Evolutionary conservation across 2,888 invertebrate species (phyloP), one percentile per base, ranked within the genome.

Genomic region (Sesia bembeciformis): DNA sequence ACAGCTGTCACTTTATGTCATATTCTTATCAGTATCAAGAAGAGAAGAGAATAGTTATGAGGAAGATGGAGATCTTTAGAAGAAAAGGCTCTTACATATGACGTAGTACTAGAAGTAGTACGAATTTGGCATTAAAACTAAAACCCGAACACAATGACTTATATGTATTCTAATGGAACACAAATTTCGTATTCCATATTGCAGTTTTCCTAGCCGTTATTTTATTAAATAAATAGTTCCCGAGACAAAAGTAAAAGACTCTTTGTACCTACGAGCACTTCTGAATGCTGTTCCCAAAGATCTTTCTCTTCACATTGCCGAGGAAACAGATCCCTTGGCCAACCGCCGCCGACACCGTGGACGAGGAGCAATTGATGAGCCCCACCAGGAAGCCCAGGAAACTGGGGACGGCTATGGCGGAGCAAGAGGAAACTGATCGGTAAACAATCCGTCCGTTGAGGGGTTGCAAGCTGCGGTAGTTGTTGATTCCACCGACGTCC

Each of bases 401-500:
- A 3, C 72, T 67, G 0, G 86, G 81, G 0, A 67, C 43, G 0
- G 73, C 8, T 43, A 76, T 57, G 5, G 72, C 54, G 3, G 81
- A 70, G 56, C 77, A 73, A 0, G 85, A 81, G 0, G 80, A 73
- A 2, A 67, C 56, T 4, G 85, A 83, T 0, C 84, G 78, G 74
- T 84, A 88, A 2, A 90, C 75, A 6, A 81, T 63, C 4, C 89
- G 76, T 4, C 38, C 50, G 61, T 81, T 76, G 4, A 69, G 61
- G 0, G 78, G 63, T 53, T 91, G 90, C 1, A 82, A 68, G 6
- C 84, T 81, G 7, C 91, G 75, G 71, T 85, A 89, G 76, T 91
- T 91, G 68, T 76, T 76, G 7, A 77, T 67, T 8, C 78, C 78
- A 1, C 82, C 85, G 0, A 88, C 68, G 59, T 86, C 70, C 0